Base-by-base conservation (phyloP, 2,113 vertebrate genomes). In the Clarias gariepinus region DNA sequence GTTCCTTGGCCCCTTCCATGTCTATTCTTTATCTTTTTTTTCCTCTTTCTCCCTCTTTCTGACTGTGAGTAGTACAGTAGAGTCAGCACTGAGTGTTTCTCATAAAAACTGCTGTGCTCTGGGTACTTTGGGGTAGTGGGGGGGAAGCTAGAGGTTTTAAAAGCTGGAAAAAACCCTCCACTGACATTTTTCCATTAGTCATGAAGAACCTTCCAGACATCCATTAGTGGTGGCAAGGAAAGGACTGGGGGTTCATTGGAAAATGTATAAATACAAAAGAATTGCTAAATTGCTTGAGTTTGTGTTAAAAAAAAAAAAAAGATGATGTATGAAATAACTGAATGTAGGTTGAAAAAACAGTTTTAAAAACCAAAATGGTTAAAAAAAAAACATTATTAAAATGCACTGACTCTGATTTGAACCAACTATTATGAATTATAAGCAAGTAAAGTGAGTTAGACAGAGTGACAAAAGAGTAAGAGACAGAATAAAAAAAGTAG, bases 161-260 rank as follows among this genome's bases (percentile, higher is more conserved):
- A 82, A 87, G 86, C 80, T 87, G 86, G 86, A 87, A 87, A 87
- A 61, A 86, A 80, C 5, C 78, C 63, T 86, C 80, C 79, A 77
- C 69, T 33, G 61, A 82, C 79, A 85, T 88, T 85, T 88, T 88
- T 85, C 87, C 87, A 88, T 82, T 85, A 88, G 84, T 82, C 83
- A 88, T 82, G 23, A 13, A 85, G 87, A 85, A 85, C 41, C 68
- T 88, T 81, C 78, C 84, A 81, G 83, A 85, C 79, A 19, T 3
- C 66, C 66, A 82, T 86, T 81, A 86, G 36, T 71, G 36, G 85
- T 63, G 61, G 84, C 47, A 47, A 64, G n/a, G 57, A 36, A 73
- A 55, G 23, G 76, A 82, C 21, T 25, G 66, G 58, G n/a, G 21
- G 36, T 30, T 23, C 30, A 18, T 28, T 53, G 79, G 79, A 86